A percentile compares a stretch with the other conserved stretches of the same genome.
These are phyloP conservation scores for Antennarius maculatus DNA, from an alignment of 2,797 vertebrate genomes.

Conservation along the genomic window DNA sequence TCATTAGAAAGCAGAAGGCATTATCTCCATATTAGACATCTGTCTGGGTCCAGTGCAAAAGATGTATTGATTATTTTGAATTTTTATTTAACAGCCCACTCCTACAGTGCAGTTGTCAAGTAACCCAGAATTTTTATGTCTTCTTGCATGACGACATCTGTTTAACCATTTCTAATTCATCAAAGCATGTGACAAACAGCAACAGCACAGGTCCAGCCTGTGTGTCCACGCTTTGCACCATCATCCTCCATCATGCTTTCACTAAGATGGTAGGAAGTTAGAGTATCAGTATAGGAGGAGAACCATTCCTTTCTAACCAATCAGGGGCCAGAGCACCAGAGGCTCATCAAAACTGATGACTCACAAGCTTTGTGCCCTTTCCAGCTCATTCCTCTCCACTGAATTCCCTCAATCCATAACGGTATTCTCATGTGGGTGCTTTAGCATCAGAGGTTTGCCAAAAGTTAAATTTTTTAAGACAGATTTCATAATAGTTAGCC, in stretches of 20 bases:
- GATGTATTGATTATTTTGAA: constrained; percentile 58
- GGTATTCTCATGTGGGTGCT: not conserved
- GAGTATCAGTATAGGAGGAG: constrained; percentile 40
- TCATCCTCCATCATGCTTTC: constrained; percentile 47
- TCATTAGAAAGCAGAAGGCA: constrained; percentile 46
- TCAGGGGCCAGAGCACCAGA: constrained; percentile 35
- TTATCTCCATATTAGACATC: constrained; percentile 59
- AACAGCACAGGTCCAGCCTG: constrained; percentile 26
- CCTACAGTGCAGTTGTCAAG: constrained; percentile 40
- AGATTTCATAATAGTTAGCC: no score
- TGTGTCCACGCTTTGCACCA: constrained; percentile 21
- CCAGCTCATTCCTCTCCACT: constrained; percentile 3
- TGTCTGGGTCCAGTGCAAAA: constrained; percentile 26
- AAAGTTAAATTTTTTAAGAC: no score
- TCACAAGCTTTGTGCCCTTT: constrained; percentile 15
- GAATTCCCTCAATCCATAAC: constrained; percentile 2
- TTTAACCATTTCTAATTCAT: constrained; percentile 16
- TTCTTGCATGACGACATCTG: constrained; percentile 46
- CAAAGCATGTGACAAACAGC: constrained; percentile 15
- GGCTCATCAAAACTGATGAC: constrained; percentile 45
- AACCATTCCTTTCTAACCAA: constrained; percentile 48
- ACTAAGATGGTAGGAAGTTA: constrained; percentile 45
- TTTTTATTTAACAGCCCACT: constrained; percentile 42
- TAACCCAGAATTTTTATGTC: constrained; percentile 44
- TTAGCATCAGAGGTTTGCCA: no score